Evolutionary conservation across 2,797 vertebrate species (phyloP), one percentile per base, ranked within the genome.

Genomic region (Epinephelus awoara): DNA sequence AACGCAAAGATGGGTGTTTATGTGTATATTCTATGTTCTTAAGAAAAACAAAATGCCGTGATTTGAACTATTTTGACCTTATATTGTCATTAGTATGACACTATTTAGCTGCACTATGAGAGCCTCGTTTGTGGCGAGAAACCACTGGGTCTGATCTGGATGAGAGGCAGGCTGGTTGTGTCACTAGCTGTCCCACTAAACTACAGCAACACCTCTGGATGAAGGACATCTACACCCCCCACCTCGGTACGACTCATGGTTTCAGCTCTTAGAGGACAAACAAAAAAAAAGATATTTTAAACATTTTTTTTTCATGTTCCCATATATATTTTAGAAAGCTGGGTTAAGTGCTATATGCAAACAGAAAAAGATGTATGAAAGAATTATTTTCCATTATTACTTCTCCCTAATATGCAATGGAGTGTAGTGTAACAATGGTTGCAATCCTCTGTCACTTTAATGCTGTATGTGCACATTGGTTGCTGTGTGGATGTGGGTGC

Each of bases 381-480:
- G 82, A 90, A 89, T 84, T 91, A 92, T 94, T 94, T 92, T 94
- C 94, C 88, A 89, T 92, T 88, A 92, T 92, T 75, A 90, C 85
- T 89, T 88, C 88, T 94, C 93, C 92, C 93, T 92, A 89, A 94
- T 95, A 96, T 95, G 95, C 94, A 95, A 94, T 87, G 89, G 93
- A 95, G 93, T 94, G 90, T 93, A 93, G 92, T 92, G 91, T 93
- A 95, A 93, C 90, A 82, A 88, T 91, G 88, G 93, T 94, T 94
- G 89, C 92, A 93, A 88, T 94, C 93, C 89, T 92, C 87, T 89
- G 95, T 95, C 95, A 96, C 94, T 96, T 95, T 95, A 96, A 95
- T 95, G 95, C 95, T 95, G 91, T 94, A 92, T 82, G 90, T 95
- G 95, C 96, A 95, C 93, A 93, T 92, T 83, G 84, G 92, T 92